Base-by-base conservation (phyloP, 2,888 invertebrate genomes). In the Callyntrura sp. region DNA sequence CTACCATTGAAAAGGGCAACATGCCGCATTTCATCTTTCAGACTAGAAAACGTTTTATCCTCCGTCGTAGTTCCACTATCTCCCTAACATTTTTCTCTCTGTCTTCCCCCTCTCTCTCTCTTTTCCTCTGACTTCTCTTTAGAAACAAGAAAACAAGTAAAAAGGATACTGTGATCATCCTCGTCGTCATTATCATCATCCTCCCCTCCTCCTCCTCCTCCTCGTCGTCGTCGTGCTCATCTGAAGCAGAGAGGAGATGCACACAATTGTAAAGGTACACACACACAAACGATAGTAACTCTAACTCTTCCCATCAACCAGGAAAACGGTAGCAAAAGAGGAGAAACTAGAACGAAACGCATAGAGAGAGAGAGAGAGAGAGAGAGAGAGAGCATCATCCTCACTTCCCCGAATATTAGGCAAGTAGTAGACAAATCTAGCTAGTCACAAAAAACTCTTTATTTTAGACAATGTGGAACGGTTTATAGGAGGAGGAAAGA, bases 1-100 rank as follows among this genome's bases (percentile, higher is more conserved):
- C 83, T 78, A 90, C 86, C 65, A 90, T 82, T 90, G 90, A 90
- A 90, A 90, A 90, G 86, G 86, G 73, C 90, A 90, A 90, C 90
- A 86, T 86, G 86, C 90, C 86, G 86, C 90, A 90, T 90, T 85
- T 90, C 85, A 90, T 90, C 85, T 90, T 90, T 79, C 73, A 82
- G 68, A 25, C 81, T 90, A 82, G 60, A 86, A 82, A 86, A 86
- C 62, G 90, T 68, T 83, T 90, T 90, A 86, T 86, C 82, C 85
- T 85, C 45, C 45, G 62, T 65, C 76, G 79, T n/a, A n/a, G 68
- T 62, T 82, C 62, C 57, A 57, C 82, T 28, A 68, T 23, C 60
- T 70, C 57, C 17, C 23, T 17, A 14, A 12, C 20, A 35, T 35
- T 35, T 35, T 35, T 35, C 35, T 82, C 62, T 70, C 60, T 68